These are phyloP conservation scores for Leucophenga maculata DNA, from an alignment of 2,888 invertebrate genomes.

Conservation along the genomic window DNA sequence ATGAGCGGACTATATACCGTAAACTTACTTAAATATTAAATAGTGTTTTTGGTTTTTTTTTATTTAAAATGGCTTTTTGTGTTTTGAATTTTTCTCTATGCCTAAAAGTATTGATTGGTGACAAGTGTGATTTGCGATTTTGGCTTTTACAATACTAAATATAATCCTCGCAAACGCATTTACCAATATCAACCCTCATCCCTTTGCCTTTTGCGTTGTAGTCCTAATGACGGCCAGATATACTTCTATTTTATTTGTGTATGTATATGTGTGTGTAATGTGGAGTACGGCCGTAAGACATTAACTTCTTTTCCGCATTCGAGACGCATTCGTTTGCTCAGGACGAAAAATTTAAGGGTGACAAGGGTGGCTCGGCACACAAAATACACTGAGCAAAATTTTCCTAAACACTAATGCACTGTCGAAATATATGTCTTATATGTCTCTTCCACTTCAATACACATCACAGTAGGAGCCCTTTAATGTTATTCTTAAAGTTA, in stretches of 20 bases:
- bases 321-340: neutral
- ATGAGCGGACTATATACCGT: conserved; percentile 25
- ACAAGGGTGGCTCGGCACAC: conserved; percentile 55
- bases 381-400: neutral
- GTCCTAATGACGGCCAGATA: conserved; percentile 38
- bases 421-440: too few relatives aligned
- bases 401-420: neutral
- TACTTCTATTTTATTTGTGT: conserved; percentile 28
- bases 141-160: neutral
- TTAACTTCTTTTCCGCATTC: conserved; percentile 56
- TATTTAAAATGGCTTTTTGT: neutral
- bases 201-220: conserved; percentile 55
- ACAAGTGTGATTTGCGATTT: conserved; percentile 11
- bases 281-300: conserved; percentile 53
- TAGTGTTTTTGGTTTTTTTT: conserved; percentile 25
- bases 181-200: conserved; percentile 46
- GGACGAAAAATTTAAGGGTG: conserved; percentile 54
- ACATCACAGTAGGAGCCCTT: too few relatives aligned
- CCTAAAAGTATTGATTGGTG: conserved; percentile 11
- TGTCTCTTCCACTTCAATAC: neutral
- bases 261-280: conserved; percentile 33
- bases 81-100: too few relatives aligned
- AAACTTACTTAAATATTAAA: conserved; percentile 16
- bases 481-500: too few relatives aligned
- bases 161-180: too few relatives aligned